Conservation (phyloP, 2,888 invertebrate species). For the Proisotoma minuta region DNA sequence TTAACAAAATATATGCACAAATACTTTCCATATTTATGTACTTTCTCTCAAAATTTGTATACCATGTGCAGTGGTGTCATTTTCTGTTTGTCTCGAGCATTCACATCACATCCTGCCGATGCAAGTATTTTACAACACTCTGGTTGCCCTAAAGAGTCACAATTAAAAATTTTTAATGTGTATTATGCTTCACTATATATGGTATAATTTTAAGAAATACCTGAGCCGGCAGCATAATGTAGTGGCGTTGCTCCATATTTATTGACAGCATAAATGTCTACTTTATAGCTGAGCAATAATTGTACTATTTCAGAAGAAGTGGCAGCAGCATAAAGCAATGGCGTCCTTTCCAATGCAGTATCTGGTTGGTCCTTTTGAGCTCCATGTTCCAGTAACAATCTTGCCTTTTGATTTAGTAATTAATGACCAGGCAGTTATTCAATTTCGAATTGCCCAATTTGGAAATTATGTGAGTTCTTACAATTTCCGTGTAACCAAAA, state of each 20-base stretch:
- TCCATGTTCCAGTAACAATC: slow-evolving; percentile 44
- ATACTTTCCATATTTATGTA: no score
- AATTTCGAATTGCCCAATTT: background rate
- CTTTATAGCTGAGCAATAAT: slow-evolving; percentile 42
- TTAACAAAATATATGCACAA: background rate
- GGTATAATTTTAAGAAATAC: slow-evolving; percentile 20
- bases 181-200: background rate
- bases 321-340: slow-evolving; percentile 46
- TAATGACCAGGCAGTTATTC: background rate
- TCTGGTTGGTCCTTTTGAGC: slow-evolving; percentile 48
- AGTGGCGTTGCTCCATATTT: slow-evolving; percentile 46
- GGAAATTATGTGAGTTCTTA: slow-evolving; percentile 15
- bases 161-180: background rate
- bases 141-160: slow-evolving; percentile 46
- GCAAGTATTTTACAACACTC: slow-evolving; percentile 45
- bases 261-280: slow-evolving; percentile 43
- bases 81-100: slow-evolving; percentile 47
- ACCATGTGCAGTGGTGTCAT: slow-evolving; percentile 56
- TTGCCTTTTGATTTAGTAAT: slow-evolving; percentile 25
- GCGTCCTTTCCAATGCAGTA: slow-evolving; percentile 45
- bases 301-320: slow-evolving; percentile 45
- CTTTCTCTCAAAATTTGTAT: background rate
- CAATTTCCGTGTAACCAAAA: slow-evolving; percentile 41
- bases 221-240: slow-evolving; percentile 47
- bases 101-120: slow-evolving; percentile 44